Base-by-base conservation (phyloP, 2,113 vertebrate genomes). In the Lagopus leucura region DNA sequence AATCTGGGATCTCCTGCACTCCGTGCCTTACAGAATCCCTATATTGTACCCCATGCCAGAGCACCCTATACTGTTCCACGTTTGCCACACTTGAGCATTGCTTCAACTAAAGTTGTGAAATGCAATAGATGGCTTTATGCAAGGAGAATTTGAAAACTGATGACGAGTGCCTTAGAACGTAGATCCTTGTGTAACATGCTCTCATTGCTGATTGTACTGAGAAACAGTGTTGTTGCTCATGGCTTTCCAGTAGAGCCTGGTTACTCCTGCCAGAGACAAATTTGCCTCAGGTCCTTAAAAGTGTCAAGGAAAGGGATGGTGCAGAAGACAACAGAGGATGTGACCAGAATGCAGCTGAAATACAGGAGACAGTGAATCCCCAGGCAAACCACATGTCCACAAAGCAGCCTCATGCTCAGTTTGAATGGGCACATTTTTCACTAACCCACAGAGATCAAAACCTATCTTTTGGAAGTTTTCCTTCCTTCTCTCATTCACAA, bases 161-260 rank as follows among this genome's bases (percentile, higher is more conserved):
- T 1, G 0, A 28, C 13, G 19, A 55, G n/a, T 84, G 32, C 11
- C 65, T 85, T 36, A 57, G 32, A 60, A 54, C 43, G 13, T 27
- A 48, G 13, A 45, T 4, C 24, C 3, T 58, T 50, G 12, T 25
- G 22, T 52, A 52, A 85, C 8, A 15, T 0, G 0, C 17, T 82
- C 66, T 21, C 60, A 43, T 32, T 15, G 36, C 3, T 9, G 55
- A 32, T 18, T 27, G 18, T 52, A 10, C 9, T 52, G 15, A 17
- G 25, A 81, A 94, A 74, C 43, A 85, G 5, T 8, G 25, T 1
- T 76, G 32, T 12, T 58, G 40, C 13, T 40, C 22, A 70, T 32
- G 48, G 24, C n/a, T 78, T 85, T 43, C 30, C 28, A 65, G 36
- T 18, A 73, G 17, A 75, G 13, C 17, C 32, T n/a, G 5, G 22